phyloP scores from a whole-genome alignment of 2,888 invertebrate species.

The Prenolepis imparis region DNA sequence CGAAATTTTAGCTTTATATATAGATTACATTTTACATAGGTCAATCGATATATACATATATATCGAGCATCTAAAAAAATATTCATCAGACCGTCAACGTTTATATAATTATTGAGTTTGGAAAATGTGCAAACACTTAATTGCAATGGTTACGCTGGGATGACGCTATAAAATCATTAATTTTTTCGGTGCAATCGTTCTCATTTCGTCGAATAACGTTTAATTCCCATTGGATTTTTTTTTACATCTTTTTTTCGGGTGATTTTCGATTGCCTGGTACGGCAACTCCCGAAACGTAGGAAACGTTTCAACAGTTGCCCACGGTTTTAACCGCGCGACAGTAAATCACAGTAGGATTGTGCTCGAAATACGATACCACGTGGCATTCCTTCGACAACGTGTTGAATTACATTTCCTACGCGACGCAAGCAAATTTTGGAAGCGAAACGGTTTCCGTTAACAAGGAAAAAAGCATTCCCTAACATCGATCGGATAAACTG shows the following conservation, averaged over 20 bases:
- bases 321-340: constrained; percentile 49
- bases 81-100: not conserved
- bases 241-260: not conserved
- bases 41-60: not conserved
- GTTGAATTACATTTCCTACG: constrained; percentile 54
- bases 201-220: not conserved
- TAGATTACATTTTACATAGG: no score
- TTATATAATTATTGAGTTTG: not conserved
- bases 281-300: not conserved
- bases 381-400: constrained; percentile 58
- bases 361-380: constrained; percentile 54
- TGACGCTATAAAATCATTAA: not conserved
- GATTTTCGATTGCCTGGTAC: constrained; percentile 5
- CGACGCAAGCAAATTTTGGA: constrained; percentile 38
- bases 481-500: not conserved
- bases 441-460: constrained; percentile 27
- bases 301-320: constrained; percentile 43
- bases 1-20: not conserved
- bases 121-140: not conserved
- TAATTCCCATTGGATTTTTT: constrained; percentile 13
- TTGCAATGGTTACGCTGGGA: not conserved
- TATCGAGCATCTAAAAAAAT: not conserved
- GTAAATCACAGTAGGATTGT: constrained; percentile 53
- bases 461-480: constrained; percentile 4
- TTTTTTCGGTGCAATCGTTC: not conserved